Evolutionary conservation across 2,797 vertebrate genomes (phyloP), one percentile per base, ranked within the genome.

Genomic region (Nasua narica): DNA sequence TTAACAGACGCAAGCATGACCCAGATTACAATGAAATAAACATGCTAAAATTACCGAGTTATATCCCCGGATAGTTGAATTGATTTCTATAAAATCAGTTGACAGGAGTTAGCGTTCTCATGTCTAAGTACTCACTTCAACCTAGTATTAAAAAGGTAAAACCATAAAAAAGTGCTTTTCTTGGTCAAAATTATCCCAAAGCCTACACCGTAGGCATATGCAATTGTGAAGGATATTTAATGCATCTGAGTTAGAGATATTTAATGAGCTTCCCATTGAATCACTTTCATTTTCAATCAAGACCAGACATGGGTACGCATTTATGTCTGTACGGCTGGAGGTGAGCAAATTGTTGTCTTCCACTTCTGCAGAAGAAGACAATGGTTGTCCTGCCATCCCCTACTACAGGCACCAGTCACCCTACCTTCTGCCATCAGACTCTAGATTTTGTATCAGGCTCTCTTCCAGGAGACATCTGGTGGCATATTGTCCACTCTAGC

Each of bases 271-370:
- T 72, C 52, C 96, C 79, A 95, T 48, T 97, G 77, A 97, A 97
- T 97, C 81, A 78, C 40, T 79, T 95, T 96, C 29, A 90, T 96
- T 97, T 98, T 97, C 97, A 98, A 96, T 94, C 88, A 92, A 97
- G 94, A 93, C 94, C 90, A 92, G 58, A 74, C 43, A 4, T 14
- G 25, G 40, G n/a, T 23, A 4, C n/a, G n/a, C 7, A 25, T 40
- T 29, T 14, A 8, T 19, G 25, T 19, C 2, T 7, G 0, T 11
- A 12, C 13, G 29, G 10, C 21, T 56, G 19, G 46, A 74, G 21
- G 0, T 5, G 27, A 35, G 13, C 21, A 19, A 32, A 11, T 21
- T 37, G 35, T 29, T 21, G 97, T 87, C 90, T 91, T 78, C 93
- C 54, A 81, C 11, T 79, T 70, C 43, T 37, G 18, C n/a, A 67